Conservation (phyloP, 2,797 vertebrate genomes). For the Sebastes oblongus region DNA sequence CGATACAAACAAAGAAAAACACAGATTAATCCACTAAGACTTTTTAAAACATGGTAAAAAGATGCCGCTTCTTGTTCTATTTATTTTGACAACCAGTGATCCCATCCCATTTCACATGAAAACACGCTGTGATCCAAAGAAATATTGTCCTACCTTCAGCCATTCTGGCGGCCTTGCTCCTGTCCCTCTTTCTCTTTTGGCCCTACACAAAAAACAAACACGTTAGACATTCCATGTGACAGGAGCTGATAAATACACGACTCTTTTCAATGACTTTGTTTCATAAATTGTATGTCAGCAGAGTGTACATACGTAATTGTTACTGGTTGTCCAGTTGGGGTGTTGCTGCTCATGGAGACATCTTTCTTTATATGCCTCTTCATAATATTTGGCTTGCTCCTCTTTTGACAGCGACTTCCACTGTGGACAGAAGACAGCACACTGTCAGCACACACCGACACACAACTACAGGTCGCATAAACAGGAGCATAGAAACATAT, state of each 20-base stretch:
- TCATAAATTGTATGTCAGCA: neutral
- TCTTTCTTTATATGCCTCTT: neutral
- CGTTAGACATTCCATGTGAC: neutral
- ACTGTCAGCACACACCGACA: neutral
- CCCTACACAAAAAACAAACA: neutral
- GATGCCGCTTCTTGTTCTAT: no score
- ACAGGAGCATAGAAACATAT: no score
- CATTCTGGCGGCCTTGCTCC: neutral
- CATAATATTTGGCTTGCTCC: neutral
- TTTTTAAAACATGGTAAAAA: no score
- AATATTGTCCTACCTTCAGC: neutral
- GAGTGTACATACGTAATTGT: constrained; percentile 4
- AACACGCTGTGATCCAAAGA: neutral
- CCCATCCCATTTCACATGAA: neutral
- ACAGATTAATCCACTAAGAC: no score
- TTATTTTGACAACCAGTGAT: no score
- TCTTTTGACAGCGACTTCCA: neutral
- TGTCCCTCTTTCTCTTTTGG: neutral
- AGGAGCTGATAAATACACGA: neutral
- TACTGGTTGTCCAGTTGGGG: neutral
- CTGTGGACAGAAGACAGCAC: neutral
- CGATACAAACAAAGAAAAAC: no score
- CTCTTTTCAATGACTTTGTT: neutral
- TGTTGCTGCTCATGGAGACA: neutral
- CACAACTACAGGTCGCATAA: neutral